These are phyloP conservation scores for Chiroxiphia lanceolata DNA, from an alignment of 2,797 vertebrate species.

Conservation along the genomic window DNA sequence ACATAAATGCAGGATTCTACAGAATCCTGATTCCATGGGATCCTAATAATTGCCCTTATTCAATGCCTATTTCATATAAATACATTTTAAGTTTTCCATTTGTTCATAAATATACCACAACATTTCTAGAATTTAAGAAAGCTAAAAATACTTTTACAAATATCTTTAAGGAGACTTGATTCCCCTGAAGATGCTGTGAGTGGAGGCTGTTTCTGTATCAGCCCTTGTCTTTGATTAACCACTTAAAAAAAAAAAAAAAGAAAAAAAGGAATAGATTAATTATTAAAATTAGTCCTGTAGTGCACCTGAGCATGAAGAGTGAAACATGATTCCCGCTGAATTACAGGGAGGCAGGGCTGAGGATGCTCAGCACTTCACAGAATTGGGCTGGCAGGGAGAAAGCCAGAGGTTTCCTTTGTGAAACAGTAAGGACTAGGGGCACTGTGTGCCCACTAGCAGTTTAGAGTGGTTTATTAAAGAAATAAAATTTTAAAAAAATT, in stretches of 20 bases:
- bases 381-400: background rate
- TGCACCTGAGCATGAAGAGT: slow-evolving; percentile 23
- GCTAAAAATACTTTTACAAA: slow-evolving; percentile 40
- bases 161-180: slow-evolving; percentile 3
- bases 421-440: background rate
- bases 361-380: background rate
- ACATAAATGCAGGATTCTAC: background rate
- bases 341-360: background rate
- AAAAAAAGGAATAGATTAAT: slow-evolving; percentile 25
- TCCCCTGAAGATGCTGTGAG: slow-evolving; percentile 17
- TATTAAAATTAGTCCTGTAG: slow-evolving; percentile 51
- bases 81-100: slow-evolving; percentile 1
- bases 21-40: background rate
- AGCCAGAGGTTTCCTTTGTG: background rate
- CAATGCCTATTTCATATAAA: background rate
- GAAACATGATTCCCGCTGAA: background rate
- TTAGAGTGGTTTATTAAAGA: background rate
- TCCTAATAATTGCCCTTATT: background rate
- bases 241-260: background rate
- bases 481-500: background rate
- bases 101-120: slow-evolving; percentile 16
- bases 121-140: background rate
- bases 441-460: background rate
- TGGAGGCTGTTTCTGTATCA: background rate
- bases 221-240: slow-evolving; percentile 47